Evolutionary conservation across 1,140 invertebrate species (phyloP).

Genomic region (Brachystomella parvula): DNA sequence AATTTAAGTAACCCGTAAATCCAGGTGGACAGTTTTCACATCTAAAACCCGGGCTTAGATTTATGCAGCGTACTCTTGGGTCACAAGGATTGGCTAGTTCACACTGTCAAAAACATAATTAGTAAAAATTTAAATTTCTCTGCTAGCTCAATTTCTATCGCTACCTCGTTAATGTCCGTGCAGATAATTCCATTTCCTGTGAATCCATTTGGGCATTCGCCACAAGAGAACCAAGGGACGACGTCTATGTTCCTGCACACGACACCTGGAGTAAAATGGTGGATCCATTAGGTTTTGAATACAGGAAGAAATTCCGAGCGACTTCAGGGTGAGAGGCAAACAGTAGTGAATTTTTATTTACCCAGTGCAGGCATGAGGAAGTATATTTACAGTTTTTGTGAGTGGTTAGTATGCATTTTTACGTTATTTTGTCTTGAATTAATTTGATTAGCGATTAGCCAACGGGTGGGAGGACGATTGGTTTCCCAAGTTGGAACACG

Average conservation of each 20-base stretch:
- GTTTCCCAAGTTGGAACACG: slow-evolving; percentile 5
- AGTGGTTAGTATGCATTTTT: background rate
- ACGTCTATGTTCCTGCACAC: background rate
- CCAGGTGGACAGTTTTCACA: slow-evolving; percentile 3
- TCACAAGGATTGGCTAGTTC: slow-evolving; percentile 8
- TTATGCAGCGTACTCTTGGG: background rate
- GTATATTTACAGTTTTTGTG: background rate
- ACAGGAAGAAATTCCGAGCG: background rate
- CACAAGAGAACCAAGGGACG: background rate
- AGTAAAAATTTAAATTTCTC: background rate
- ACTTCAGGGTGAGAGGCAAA: background rate
- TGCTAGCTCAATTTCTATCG: too few species aligned
- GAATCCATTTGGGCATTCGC: background rate
- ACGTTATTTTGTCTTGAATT: background rate
- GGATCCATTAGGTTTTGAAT: background rate
- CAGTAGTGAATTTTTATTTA: slow-evolving; percentile 1
- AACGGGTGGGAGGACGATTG: background rate
- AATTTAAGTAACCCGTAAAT: too few species aligned
- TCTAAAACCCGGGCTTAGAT: slow-evolving; percentile 1
- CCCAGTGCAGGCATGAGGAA: background rate
- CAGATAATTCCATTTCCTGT: background rate
- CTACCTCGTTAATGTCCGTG: slow-evolving; percentile 8
- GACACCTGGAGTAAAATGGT: background rate
- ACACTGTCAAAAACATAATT: slow-evolving; percentile 2
- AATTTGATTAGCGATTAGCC: background rate